Conservation (phyloP, 1,140 invertebrate genomes). For the Piezodorus guildinii region DNA sequence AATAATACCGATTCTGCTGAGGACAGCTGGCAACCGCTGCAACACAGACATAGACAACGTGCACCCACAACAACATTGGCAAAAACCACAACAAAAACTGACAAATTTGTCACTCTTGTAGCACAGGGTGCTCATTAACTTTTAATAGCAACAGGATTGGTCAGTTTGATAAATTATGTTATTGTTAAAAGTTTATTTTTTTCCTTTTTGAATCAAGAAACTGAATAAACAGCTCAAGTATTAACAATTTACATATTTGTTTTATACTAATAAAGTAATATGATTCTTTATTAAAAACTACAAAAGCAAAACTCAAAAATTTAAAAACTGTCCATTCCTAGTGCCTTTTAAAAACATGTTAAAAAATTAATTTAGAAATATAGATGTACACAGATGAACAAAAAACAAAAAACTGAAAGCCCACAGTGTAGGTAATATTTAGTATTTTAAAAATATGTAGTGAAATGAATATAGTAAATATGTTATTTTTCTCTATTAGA, state of each 20-base stretch:
- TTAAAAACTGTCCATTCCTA: conserved; percentile 3
- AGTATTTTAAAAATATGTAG: no score
- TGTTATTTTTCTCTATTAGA: no score
- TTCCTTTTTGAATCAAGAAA: no score
- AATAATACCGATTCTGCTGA: conserved; percentile 85
- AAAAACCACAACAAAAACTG: conserved; percentile 13
- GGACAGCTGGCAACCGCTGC: conserved; percentile 80
- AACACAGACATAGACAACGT: conserved; percentile 39
- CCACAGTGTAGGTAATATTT: no score
- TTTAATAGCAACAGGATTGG: not conserved
- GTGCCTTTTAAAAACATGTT: not conserved
- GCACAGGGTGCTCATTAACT: conserved; percentile 1
- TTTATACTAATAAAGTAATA: no score
- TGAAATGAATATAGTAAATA: no score
- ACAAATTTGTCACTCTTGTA: not conserved
- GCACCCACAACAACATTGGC: conserved; percentile 18
- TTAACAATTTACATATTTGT: no score
- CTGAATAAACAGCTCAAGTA: no score
- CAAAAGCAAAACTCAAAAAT: not conserved
- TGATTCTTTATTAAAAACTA: no score
- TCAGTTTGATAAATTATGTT: not conserved
- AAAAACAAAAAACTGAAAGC: no score
- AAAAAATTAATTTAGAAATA: not conserved
- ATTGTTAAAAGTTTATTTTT: no score
- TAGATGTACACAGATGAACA: no score